Evolutionary conservation across 2,113 vertebrate genomes (phyloP), one percentile per base, ranked within the genome.

Genomic region (Haliaeetus leucogaster): DNA sequence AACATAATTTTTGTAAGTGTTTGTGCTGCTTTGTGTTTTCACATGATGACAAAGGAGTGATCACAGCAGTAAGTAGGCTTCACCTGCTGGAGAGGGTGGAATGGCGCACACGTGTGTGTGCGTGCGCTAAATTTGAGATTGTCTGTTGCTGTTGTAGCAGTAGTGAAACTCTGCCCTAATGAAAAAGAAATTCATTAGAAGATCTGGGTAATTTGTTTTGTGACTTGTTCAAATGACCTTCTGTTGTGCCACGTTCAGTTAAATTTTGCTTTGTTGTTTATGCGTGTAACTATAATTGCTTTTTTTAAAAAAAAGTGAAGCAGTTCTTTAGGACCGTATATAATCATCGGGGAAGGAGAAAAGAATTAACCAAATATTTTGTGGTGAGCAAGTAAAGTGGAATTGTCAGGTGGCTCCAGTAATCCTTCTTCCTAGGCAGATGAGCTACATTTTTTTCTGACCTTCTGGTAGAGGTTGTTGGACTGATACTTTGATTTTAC

Each of bases 231-330:
- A 40, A 87, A 48, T 77, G 62, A 87, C 48, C 66, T 84, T 81
- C 40, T 71, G n/a, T 83, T 80, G 34, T 4, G 4, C 65, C 70
- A 8, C 16, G 15, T 72, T 94, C 38, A 38, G 17, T 68, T 91
- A 47, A 34, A 34, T 93, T 96, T 90, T 74, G 21, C 55, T 93
- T 86, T 83, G 81, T 38, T 74, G 61, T 89, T 91, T 59, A 42
- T 91, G 25, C 27, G 42, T 77, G 16, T 53, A 90, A 62, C 20
- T 73, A 21, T 55, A 72, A 85, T 85, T 78, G 27, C 17, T 11
- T 55, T 70, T 50, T 50, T 48, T 67, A 23, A 16, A 29, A 65
- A 58, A 48, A 42, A 42, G 5, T 26, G 13, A 76, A 61, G 27
- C 11, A 40, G 12, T 77, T 71, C 16, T 66, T 86, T 59, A 53